Evolutionary conservation across 2,113 vertebrate species (phyloP), one percentile per base, ranked within the genome.

Genomic region (Amblyopsis rosae): DNA sequence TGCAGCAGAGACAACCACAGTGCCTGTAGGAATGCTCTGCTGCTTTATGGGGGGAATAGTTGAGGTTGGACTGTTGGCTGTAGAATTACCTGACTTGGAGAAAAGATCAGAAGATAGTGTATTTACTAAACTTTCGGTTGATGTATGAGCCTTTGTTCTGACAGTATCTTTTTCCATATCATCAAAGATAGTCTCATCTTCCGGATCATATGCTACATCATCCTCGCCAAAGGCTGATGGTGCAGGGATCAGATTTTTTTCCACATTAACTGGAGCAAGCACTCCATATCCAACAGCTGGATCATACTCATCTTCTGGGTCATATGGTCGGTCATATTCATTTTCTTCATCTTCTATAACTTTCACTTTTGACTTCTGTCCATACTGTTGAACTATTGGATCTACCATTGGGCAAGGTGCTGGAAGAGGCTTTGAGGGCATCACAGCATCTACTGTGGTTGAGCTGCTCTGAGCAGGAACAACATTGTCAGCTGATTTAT

Each of bases 291-390:
- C 91, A 62, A 87, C 87, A 72, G 93, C 93, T 0, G 96, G 94
- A 62, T 94, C 91, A 6, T 98, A 98, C 70, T 98, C 97, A 41
- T 99, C 96, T 69, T 99, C 96, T 3, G 98, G 97, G 82, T 99
- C 96, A 8, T 98, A 99, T 0, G 97, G 96, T 54, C 96, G 91
- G 73, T 98, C 96, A 47, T 96, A 87, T 45, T 92, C 95, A 69
- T 94, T 93, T 59, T 94, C 93, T n/a, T 95, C 91, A 46, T 83
- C 79, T 71, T 87, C 75, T 49, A 87, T 59, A 49, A 94, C 90
- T 70, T 94, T 82, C 9, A 90, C 92, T 82, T 94, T 96, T 0
- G 93, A 93, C 85, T 94, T 91, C 82, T 96, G 95, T n/a, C 95
- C 96, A 3, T 95, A 98, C 78, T 95, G 96, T 57, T 97, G 95